A percentile compares a stretch with the other conserved stretches of the same genome.
phyloP scores from a whole-genome alignment of 2,888 invertebrate genomes.

The Limnephilus auricula region DNA sequence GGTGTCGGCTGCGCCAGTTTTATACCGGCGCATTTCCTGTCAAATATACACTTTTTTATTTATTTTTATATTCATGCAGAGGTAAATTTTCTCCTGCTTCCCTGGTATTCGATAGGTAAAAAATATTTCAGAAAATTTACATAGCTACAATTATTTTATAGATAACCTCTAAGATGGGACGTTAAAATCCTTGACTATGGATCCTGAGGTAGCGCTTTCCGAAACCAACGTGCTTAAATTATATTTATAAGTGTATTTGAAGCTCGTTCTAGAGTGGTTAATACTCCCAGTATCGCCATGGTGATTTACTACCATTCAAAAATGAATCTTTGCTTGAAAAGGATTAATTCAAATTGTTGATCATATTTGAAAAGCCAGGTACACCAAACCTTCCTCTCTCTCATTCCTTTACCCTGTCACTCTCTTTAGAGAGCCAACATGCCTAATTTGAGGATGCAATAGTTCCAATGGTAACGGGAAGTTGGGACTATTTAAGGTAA shows the following conservation, averaged over 20 bases:
- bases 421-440: too few relatives aligned
- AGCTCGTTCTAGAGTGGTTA: too few relatives aligned
- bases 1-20: neutral
- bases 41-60: neutral
- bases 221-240: too few relatives aligned
- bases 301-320: too few relatives aligned
- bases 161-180: neutral
- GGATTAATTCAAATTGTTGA: too few relatives aligned
- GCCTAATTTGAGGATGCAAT: too few relatives aligned
- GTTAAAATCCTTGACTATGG: neutral
- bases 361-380: too few relatives aligned
- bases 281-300: too few relatives aligned
- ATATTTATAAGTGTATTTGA: too few relatives aligned
- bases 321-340: too few relatives aligned
- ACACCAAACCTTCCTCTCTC: neutral
- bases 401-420: neutral
- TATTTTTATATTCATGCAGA: neutral
- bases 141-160: neutral
- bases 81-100: neutral
- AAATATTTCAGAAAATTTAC: neutral
- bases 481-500: neutral
- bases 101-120: neutral
- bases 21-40: neutral
- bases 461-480: neutral
- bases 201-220: too few relatives aligned